Evolutionary conservation across 1,140 invertebrate species (phyloP).

Genomic region (Nomia melanderi): DNA sequence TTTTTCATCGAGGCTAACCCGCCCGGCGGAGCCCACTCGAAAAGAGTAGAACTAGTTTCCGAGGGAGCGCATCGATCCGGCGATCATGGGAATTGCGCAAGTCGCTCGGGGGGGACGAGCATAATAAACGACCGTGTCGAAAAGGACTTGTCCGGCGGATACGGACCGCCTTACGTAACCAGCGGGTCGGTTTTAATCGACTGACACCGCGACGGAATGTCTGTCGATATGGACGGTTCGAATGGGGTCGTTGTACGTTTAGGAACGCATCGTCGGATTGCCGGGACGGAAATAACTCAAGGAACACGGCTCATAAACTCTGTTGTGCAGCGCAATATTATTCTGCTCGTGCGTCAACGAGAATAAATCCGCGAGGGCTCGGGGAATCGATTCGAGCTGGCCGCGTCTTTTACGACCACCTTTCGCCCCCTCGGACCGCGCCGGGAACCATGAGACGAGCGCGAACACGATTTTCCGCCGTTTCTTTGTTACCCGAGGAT

Average conservation of each 20-base stretch:
- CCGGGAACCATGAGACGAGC: too few species aligned
- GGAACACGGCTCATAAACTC: constrained; percentile 66
- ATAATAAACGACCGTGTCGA: neutral
- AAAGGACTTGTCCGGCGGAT: neutral
- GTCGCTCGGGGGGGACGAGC: neutral
- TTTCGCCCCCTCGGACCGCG: neutral
- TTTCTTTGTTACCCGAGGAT: too few species aligned
- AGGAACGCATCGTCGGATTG: constrained; percentile 71
- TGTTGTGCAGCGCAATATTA: constrained; percentile 57
- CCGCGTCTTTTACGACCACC: constrained; percentile 2
- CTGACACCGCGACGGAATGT: constrained; percentile 46
- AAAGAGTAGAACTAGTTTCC: too few species aligned
- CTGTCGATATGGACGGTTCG: constrained; percentile 53
- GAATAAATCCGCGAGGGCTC: constrained; percentile 43
- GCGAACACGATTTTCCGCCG: too few species aligned
- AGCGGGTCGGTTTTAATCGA: constrained; percentile 51
- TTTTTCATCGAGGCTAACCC: too few species aligned
- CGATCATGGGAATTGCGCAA: too few species aligned
- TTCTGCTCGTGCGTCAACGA: constrained; percentile 34
- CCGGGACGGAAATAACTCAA: constrained; percentile 71
- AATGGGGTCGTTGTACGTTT: constrained; percentile 72
- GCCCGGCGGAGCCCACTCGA: too few species aligned
- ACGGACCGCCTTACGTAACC: constrained; percentile 37
- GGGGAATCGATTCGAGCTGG: constrained; percentile 47
- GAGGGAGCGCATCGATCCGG: too few species aligned